Base-by-base conservation (phyloP, 2,113 vertebrate genomes). In the Nestor notabilis region DNA sequence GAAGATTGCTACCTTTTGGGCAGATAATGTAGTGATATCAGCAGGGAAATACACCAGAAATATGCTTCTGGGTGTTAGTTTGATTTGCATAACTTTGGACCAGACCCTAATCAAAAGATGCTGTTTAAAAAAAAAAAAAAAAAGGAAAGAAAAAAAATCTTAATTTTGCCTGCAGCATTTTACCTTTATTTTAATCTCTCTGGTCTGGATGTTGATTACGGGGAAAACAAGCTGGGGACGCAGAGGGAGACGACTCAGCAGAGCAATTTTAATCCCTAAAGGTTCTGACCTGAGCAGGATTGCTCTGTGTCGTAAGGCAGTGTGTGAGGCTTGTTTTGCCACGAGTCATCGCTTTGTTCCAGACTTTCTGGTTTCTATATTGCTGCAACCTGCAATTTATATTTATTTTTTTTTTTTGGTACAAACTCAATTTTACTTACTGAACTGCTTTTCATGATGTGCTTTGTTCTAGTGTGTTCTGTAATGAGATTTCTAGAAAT, bases 311-410 rank as follows among this genome's bases (percentile, higher is more conserved):
- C 0, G 17, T 77, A 58, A 93, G 63, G 70, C 53, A 74, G 63
- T 1, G 11, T 33, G 46, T 43, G 60, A 90, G 61, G 80, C 56
- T 92, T 70, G 16, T 47, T 83, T 78, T 89, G 83, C 83, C 61
- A 75, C 33, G 9, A 93, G 55, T 94, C 90, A 75, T 83, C 1
- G 0, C 83, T 96, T 92, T 94, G 88, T 96, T 96, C 91, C 87
- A 66, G 95, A 93, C 56, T 94, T 97, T 97, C 94, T 97, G 79
- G 79, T 96, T 96, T 66, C 76, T 56, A 0, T 94, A 17, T 72
- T 89, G 83, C 86, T 1, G 3, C 72, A 86, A 61, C 47, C 35
- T 78, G 95, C 88, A 76, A 1, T 1, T 29, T n/a, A n/a, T n/a
- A n/a, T n/a, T n/a, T n/a, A n/a, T 43, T 18, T 63, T 75, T 64